Conservation (phyloP, 2,888 invertebrate genomes). For the Meliscaeva auricollis region DNA sequence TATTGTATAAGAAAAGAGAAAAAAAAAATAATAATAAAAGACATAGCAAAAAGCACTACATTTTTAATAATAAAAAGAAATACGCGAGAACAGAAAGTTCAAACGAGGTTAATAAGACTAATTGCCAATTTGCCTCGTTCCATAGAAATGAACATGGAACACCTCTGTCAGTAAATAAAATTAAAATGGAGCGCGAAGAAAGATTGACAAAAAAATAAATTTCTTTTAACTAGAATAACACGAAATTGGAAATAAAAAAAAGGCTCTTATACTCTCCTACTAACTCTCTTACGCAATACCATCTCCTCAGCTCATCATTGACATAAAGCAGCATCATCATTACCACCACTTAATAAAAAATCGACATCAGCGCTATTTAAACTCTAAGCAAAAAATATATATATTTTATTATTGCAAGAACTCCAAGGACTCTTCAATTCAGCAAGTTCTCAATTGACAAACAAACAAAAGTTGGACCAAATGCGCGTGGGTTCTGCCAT, state of each 20-base stretch:
- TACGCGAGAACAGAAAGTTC: conserved; percentile 49
- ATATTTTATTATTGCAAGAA: conserved; percentile 11
- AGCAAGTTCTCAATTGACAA: conserved; percentile 57
- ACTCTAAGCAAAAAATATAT: neutral
- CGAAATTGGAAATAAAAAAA: conserved; percentile 14
- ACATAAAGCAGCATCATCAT: neutral
- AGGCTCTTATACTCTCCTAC: neutral
- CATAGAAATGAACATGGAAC: conserved; percentile 41
- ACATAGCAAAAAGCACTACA: conserved; percentile 8
- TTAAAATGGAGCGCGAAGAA: neutral
- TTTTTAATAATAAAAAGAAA: neutral
- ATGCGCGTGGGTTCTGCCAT: conserved; percentile 32
- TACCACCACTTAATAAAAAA: conserved; percentile 50
- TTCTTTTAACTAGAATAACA: conserved; percentile 21
- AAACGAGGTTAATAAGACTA: conserved; percentile 72
- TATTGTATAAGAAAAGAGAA: neutral
- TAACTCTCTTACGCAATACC: conserved; percentile 52
- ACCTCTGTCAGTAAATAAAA: conserved; percentile 6
- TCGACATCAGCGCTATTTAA: conserved; percentile 43
- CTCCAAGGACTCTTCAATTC: conserved; percentile 62
- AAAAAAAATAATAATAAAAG: too few relatives aligned
- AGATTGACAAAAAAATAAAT: neutral
- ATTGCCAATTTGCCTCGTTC: conserved; percentile 71
- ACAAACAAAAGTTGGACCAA: conserved; percentile 28
- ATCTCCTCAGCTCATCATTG: too few relatives aligned